Conservation (phyloP, 1,140 invertebrate genomes). For the Drosophila repleta region DNA sequence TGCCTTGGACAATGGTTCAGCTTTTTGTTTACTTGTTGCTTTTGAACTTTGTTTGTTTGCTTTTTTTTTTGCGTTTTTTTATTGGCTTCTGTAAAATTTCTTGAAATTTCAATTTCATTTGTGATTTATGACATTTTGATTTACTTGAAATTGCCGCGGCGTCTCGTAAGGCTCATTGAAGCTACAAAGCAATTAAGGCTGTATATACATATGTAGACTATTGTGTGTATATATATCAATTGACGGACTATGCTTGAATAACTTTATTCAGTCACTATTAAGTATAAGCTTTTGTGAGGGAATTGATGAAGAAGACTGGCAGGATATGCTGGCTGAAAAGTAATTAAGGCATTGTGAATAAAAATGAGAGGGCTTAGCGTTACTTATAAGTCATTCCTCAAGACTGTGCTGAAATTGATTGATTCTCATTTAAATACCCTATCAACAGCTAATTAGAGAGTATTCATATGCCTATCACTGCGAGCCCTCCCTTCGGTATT, state of each 20-base stretch:
- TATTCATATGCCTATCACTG: background rate
- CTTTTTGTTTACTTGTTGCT: conserved; percentile 35
- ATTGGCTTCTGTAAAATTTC: conserved; percentile 32
- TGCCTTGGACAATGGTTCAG: conserved; percentile 11
- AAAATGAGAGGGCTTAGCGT: too few species aligned
- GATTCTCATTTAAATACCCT: too few species aligned
- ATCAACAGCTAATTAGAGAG: background rate
- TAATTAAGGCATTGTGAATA: too few species aligned
- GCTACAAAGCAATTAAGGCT: conserved; percentile 20
- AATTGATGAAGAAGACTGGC: too few species aligned
- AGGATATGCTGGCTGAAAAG: too few species aligned
- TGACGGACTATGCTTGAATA: conserved; percentile 7
- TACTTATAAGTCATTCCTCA: too few species aligned
- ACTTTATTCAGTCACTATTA: background rate
- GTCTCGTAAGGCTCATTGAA: background rate
- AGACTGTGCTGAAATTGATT: background rate
- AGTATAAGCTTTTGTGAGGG: background rate
- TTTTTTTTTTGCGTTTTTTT: conserved; percentile 1
- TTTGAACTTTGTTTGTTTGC: conserved; percentile 6
- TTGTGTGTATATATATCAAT: background rate
- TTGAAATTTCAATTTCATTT: conserved; percentile 37
- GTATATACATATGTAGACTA: background rate
- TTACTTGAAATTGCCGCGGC: conserved; percentile 24
- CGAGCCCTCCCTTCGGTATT: background rate
- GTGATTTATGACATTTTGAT: conserved; percentile 61